These are phyloP conservation scores for Damaliscus lunatus DNA, from an alignment of 2,113 vertebrate species.

Conservation along the genomic window DNA sequence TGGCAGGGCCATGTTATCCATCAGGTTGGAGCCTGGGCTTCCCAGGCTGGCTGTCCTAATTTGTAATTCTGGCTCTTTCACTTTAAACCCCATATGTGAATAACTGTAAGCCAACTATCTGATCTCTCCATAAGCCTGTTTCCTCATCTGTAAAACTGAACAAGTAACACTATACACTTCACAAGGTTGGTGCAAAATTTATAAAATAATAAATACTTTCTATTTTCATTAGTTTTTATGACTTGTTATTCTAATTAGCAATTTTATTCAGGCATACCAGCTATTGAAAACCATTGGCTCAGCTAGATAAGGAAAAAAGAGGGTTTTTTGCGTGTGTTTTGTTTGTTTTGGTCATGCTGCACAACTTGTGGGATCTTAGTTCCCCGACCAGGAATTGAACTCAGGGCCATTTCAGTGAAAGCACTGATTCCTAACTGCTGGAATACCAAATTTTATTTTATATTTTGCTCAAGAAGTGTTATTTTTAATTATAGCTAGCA, in stretches of 20 bases:
- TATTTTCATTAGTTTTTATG: not conserved
- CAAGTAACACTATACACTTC: not conserved
- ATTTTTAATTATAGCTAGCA: constrained; percentile 4
- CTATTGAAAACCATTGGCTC: not conserved
- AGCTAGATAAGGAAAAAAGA: not conserved
- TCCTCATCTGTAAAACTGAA: not conserved
- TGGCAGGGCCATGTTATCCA: not conserved
- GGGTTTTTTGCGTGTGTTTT: not conserved
- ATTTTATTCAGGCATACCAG: not conserved
- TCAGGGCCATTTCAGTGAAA: not conserved
- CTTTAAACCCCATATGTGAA: not conserved
- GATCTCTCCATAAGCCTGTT: not conserved
- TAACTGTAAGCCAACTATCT: not conserved
- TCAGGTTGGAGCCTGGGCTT: not conserved
- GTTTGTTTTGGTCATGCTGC: not conserved
- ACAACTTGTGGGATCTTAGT: not conserved
- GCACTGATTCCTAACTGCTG: fast-evolving
- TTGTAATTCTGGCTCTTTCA: not conserved
- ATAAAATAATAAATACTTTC: not conserved
- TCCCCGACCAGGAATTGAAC: not conserved
- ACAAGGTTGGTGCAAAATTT: not conserved
- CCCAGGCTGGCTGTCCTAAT: not conserved
- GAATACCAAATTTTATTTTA: not conserved
- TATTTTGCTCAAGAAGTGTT: not conserved
- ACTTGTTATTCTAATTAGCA: not conserved